Base-by-base conservation (phyloP, 2,797 vertebrate genomes). In the Trachurus trachurus region DNA sequence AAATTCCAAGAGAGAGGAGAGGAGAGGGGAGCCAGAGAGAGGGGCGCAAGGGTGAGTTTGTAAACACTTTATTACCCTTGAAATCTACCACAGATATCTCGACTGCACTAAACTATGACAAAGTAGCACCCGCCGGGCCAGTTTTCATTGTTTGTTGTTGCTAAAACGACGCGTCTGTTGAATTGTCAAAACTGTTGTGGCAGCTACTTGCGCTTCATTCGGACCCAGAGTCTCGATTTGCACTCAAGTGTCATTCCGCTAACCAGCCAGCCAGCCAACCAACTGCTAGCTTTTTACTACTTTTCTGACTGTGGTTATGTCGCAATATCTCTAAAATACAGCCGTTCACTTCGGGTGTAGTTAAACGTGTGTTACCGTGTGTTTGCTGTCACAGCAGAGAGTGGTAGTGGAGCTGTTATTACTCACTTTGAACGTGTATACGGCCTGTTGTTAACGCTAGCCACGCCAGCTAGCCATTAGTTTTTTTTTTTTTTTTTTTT, bases 31-130 rank as follows among this genome's bases (percentile, higher is more conserved):
- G 91, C 74, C 83, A 86, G 85, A 87, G 88, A 91, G 93, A 94
- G 94, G 92, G 94, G 94, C 92, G 91, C 94, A 85, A 94, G 93
- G 95, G 95, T 96, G 92, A 96, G 96, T 96, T 96, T 96, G 94
- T 96, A 96, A 96, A 96, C 94, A 96, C 85, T 95, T 93, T 92
- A 90, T 87, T 92, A 91, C 85, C 81, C 76, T 92, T 88, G 89
- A 76, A 91, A 83, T 69, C 49, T 40, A 37, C 29, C 69, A 57
- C 53, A 68, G 47, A 76, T 34, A n/a, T 73, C 50, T 73, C 80
- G 31, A 68, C 59, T 34, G 44, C 16, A 29, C 17, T 4, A 50
- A 76, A 83, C 49, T 40, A 8, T 16, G 58, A 10, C 17, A 63
- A 21, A 69, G 50, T 65, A 54, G 19, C 50, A 5, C 0, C 65